Base-by-base conservation (phyloP, 1,140 invertebrate species). In the Cotesia chilonis region DNA sequence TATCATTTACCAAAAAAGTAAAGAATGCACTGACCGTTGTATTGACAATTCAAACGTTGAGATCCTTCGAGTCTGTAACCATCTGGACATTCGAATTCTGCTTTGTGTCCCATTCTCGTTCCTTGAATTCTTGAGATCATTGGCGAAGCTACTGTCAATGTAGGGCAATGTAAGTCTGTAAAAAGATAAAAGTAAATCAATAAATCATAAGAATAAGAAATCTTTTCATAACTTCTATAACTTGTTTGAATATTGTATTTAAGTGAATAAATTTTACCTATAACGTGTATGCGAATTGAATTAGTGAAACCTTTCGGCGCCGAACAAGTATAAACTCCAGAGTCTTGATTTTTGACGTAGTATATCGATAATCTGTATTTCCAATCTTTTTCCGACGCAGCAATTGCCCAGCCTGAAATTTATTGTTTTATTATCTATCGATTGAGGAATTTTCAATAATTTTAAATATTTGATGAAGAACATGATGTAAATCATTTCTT, bases 291-390 rank as follows among this genome's bases (percentile, higher is more conserved):
- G 67, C 87, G 87, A 75, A 96, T 91, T 59, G 92, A 94, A 85
- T 97, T 95, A 28, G 92, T 94, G 61, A 92, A 89, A 55, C 94
- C 94, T 60, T 90, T 87, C 0, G 94, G 94, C 0, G 94, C 92
- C 1, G 93, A 90, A 81, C 95, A 96, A 0, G 94, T 95, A 82
- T 93, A 96, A 57, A 91, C 90, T 10, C 94, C 95, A 6, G 93
- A 93, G 84, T 96, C 94, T 17, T 93, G 91, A 7, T 90, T 87
- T 79, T 94, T 94, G 57, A 93, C 92, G 80, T 95, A 94, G 83
- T 92, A 93, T 81, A 96, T 92, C 74, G 92, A 94, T 65, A 96
- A 85, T 41, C 94, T 89, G 86, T 94, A 96, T 79, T 94, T 93
- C 84, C 92, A 92, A 65, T 94, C 91, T 73, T 91, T 89, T 85